A percentile compares a stretch with the other conserved stretches of the same genome.
Evolutionary conservation across 2,113 vertebrate species (phyloP).

Genomic region (Podilymbus podiceps): DNA sequence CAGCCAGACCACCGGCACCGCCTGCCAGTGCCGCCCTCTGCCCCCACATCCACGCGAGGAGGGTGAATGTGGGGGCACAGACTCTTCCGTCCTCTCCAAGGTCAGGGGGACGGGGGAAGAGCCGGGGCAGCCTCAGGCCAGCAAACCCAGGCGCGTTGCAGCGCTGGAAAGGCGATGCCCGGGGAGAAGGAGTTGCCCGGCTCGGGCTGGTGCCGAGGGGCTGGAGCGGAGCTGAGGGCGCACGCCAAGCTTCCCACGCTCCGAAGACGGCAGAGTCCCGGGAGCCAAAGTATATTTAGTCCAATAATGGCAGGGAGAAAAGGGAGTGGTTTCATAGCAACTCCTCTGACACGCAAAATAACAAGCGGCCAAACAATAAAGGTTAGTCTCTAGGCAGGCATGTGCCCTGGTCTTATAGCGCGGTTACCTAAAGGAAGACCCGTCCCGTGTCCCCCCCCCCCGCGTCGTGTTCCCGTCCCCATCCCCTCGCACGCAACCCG

Average conservation of each 20-base stretch:
- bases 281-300: slow-evolving; percentile 29
- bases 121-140: not conserved
- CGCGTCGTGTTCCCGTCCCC: too few species aligned
- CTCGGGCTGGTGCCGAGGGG: not conserved
- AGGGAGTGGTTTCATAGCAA: not conserved
- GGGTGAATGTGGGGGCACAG: not conserved
- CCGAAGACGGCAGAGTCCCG: not conserved
- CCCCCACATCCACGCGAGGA: too few species aligned
- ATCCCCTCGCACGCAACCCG: not conserved
- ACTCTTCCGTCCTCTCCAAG: not conserved
- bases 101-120: not conserved
- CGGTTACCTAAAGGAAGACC: not conserved
- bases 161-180: not conserved
- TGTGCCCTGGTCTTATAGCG: not conserved
- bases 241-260: slow-evolving; percentile 8
- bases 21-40: not conserved
- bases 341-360: not conserved
- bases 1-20: not conserved
- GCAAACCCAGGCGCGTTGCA: not conserved
- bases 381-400: not conserved
- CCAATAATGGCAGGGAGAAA: not conserved
- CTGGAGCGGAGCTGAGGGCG: not conserved
- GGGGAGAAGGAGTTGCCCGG: not conserved
- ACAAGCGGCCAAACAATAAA: not conserved
- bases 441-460: too few species aligned